Evolutionary conservation across 2,797 vertebrate genomes (phyloP).

Genomic region (Dendrocincla tyrannina): DNA sequence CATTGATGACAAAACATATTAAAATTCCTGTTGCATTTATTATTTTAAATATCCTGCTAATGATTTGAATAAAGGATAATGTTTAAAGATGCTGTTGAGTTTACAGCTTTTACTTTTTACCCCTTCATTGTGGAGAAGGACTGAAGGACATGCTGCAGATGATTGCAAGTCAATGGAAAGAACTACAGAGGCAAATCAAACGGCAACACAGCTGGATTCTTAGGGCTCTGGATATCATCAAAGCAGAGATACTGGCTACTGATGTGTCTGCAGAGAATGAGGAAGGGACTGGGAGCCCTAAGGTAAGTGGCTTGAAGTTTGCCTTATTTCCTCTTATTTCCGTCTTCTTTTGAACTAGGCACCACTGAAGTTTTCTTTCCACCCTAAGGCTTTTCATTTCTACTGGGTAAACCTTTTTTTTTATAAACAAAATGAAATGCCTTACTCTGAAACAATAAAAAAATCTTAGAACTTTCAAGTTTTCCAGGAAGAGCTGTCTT

Average conservation of each 20-base stretch:
- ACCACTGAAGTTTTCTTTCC: constrained; percentile 81
- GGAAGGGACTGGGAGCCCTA: constrained; percentile 80
- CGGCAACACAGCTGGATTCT: constrained; percentile 98
- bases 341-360: constrained; percentile 78
- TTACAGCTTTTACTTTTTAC: constrained; percentile 48
- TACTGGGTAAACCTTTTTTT: constrained; percentile 83
- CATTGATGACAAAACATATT: not conserved
- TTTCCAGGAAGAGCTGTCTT: constrained; percentile 60
- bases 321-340: constrained; percentile 78
- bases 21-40: not conserved
- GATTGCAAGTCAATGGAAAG: constrained; percentile 94
- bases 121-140: constrained; percentile 79
- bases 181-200: constrained; percentile 95
- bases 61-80: not conserved
- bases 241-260: constrained; percentile 88
- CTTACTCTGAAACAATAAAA: constrained; percentile 76
- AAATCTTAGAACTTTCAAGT: constrained; percentile 71
- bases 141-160: constrained; percentile 94
- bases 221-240: constrained; percentile 89
- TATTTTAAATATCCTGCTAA: constrained; percentile 23
- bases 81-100: not conserved
- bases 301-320: constrained; percentile 83
- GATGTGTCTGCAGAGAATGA: constrained; percentile 79
- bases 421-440: constrained; percentile 77
- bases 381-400: constrained; percentile 81